A percentile compares a stretch with the other conserved stretches of the same genome.
These are phyloP conservation scores for Lampris megalopsis DNA, from an alignment of 2,113 vertebrate genomes.

Conservation along the genomic window DNA sequence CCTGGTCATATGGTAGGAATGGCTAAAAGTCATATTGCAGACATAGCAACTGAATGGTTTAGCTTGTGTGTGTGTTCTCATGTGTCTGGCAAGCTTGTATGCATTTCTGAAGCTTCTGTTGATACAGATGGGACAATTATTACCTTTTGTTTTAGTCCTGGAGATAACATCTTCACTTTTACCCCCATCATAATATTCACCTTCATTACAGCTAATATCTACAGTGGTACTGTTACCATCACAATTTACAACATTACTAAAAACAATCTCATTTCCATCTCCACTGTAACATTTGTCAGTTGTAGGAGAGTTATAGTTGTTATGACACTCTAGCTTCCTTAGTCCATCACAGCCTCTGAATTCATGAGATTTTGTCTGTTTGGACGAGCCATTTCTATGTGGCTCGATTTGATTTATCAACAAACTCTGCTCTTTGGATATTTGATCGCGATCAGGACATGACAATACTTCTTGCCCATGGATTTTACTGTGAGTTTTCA, in stretches of 20 bases:
- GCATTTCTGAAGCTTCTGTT: slow-evolving; percentile 56
- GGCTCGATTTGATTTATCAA: slow-evolving; percentile 30
- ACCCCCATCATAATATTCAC: slow-evolving; percentile 3
- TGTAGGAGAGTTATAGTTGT: not conserved
- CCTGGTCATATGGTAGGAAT: slow-evolving; percentile 76
- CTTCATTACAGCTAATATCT: not conserved
- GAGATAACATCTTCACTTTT: not conserved
- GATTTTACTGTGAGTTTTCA: slow-evolving; percentile 60
- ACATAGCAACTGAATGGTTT: slow-evolving; percentile 71
- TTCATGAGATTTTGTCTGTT: not conserved
- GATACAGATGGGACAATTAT: slow-evolving; percentile 67
- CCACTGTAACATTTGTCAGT: not conserved
- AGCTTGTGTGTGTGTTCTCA: slow-evolving; percentile 75
- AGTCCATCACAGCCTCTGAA: not conserved
- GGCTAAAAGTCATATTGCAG: slow-evolving; percentile 66
- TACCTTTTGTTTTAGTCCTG: slow-evolving; percentile 18
- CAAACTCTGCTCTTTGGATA: not conserved
- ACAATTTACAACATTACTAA: not conserved
- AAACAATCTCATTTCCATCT: not conserved
- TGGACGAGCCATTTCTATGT: not conserved
- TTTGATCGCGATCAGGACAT: slow-evolving; percentile 31
- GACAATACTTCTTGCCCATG: slow-evolving; percentile 25
- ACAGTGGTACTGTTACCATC: not conserved
- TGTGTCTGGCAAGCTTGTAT: slow-evolving; percentile 72
- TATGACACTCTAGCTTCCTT: not conserved